phyloP scores from a whole-genome alignment of 2,113 vertebrate species.

The Pseudopipra pipra region DNA sequence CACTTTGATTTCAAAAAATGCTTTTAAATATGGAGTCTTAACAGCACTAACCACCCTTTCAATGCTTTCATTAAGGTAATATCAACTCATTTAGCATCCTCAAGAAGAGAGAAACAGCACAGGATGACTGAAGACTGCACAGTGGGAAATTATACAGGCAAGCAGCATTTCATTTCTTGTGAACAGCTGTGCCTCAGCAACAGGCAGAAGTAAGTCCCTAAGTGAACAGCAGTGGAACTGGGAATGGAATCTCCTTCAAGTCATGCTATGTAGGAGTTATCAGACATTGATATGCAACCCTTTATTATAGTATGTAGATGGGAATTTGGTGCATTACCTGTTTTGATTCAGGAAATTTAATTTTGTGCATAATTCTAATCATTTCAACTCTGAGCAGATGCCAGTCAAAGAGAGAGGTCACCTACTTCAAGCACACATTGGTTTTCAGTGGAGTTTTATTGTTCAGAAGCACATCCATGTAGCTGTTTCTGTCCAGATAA shows the following conservation, averaged over 20 bases:
- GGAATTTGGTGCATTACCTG: neutral
- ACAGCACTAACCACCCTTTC: conserved; percentile 9
- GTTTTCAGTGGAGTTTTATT: neutral
- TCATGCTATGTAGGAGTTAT: neutral
- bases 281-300: neutral
- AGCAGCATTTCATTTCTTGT: neutral
- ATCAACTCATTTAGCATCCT: neutral
- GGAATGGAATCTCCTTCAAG: neutral
- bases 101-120: neutral
- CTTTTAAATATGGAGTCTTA: conserved; percentile 8
- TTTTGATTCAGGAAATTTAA: neutral
- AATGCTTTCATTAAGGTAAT: neutral
- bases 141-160: neutral
- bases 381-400: neutral
- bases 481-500: neutral
- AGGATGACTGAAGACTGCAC: neutral
- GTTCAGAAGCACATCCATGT: neutral
- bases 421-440: neutral
- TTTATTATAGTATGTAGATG: neutral
- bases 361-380: neutral
- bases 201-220: neutral
- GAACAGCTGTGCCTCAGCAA: fast-evolving
- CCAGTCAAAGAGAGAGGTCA: neutral
- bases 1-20: neutral
- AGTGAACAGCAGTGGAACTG: neutral